phyloP scores from a whole-genome alignment of 2,797 vertebrate species.

The Bryconaethiops microstoma region DNA sequence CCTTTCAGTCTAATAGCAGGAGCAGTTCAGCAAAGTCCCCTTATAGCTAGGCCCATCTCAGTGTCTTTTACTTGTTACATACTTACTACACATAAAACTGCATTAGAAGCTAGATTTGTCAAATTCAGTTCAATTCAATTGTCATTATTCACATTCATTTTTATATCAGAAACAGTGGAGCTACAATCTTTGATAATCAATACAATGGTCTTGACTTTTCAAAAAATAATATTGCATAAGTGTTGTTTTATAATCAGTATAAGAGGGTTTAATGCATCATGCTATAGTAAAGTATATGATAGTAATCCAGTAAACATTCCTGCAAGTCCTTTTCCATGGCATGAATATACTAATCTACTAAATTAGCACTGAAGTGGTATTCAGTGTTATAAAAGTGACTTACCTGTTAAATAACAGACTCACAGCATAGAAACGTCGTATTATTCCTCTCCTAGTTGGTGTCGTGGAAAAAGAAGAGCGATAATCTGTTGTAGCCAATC shows the following conservation, averaged over 20 bases:
- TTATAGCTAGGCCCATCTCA: neutral
- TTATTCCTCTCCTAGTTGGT: slow-evolving; percentile 29
- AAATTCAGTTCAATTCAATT: neutral
- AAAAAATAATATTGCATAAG: no score
- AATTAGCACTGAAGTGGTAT: neutral
- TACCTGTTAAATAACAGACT: slow-evolving; percentile 66
- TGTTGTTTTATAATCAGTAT: no score
- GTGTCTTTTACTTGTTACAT: neutral
- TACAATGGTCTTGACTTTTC: no score
- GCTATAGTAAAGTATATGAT: neutral
- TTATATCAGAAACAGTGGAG: neutral
- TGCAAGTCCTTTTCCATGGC: no score
- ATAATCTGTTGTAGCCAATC: slow-evolving; percentile 81
- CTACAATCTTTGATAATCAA: neutral
- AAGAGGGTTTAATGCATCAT: neutral
- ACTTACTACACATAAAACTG: neutral
- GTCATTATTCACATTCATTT: neutral
- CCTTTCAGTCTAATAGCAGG: neutral
- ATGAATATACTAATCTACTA: neutral
- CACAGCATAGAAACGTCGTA: slow-evolving; percentile 48
- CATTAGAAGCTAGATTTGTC: no score
- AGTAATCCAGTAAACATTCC: neutral
- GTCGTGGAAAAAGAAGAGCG: slow-evolving; percentile 63
- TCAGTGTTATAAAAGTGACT: slow-evolving; percentile 14
- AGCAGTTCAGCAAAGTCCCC: neutral